Evolutionary conservation across 2,797 vertebrate genomes (phyloP).

Genomic region (Anabacerthia variegaticeps): DNA sequence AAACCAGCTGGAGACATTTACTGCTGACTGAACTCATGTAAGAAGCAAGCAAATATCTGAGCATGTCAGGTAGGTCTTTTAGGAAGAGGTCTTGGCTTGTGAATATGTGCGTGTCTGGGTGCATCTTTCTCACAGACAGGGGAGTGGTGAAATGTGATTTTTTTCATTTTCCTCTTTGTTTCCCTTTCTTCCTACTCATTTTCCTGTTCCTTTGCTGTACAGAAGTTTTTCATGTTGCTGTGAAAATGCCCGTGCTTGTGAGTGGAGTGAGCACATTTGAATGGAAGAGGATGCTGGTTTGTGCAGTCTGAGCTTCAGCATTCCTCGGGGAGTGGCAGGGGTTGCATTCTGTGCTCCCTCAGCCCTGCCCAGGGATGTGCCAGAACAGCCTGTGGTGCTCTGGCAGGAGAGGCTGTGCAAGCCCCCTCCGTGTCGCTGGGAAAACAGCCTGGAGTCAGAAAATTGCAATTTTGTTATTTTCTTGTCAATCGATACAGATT

Average conservation of each 20-base stretch:
- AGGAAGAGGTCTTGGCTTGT: not conserved
- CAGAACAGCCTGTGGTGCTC: not conserved
- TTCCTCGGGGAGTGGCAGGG: not conserved
- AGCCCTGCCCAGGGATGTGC: not conserved
- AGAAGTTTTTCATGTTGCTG: not conserved
- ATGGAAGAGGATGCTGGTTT: not conserved
- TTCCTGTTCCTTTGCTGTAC: not conserved
- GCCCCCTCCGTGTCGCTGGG: not conserved
- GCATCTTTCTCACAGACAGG: not conserved
- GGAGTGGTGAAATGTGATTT: not conserved
- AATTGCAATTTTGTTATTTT: not conserved
- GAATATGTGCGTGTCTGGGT: not conserved
- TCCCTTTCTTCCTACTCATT: slow-evolving; percentile 20
- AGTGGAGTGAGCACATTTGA: not conserved
- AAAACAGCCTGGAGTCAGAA: not conserved
- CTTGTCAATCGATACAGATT: not conserved
- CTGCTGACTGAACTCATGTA: not conserved
- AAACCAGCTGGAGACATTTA: slow-evolving; percentile 15
- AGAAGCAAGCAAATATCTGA: not conserved
- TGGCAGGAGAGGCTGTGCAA: not conserved
- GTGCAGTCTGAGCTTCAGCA: not conserved
- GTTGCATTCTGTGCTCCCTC: not conserved
- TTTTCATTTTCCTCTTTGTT: not conserved
- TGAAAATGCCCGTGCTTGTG: not conserved
- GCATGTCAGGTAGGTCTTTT: not conserved